Percentiles rank a stretch among this genome's conserved stretches.
phyloP scores from a whole-genome alignment of 2,888 invertebrate species.

The Rhagium mordax region DNA sequence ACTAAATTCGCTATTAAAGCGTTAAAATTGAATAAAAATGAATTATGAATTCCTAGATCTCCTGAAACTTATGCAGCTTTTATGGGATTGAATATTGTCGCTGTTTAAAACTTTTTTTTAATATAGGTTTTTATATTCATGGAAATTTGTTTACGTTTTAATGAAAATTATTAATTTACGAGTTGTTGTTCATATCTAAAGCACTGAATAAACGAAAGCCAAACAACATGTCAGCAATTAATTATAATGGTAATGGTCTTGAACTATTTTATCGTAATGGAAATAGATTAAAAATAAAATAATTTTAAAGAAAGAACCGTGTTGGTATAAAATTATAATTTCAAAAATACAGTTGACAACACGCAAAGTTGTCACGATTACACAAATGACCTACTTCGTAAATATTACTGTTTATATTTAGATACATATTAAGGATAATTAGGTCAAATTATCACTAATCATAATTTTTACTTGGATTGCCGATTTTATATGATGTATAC shows the following conservation, averaged over 20 bases:
- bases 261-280: neutral
- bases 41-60: too few relatives aligned
- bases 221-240: too few relatives aligned
- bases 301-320: neutral
- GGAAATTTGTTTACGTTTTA: too few relatives aligned
- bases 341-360: neutral
- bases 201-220: too few relatives aligned
- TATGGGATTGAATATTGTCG: too few relatives aligned
- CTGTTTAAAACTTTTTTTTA: too few relatives aligned
- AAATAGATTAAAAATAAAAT: neutral
- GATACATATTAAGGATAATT: neutral
- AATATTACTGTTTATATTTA: neutral
- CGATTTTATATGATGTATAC: neutral
- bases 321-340: conserved; percentile 13
- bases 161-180: too few relatives aligned
- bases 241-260: neutral
- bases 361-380: conserved; percentile 6
- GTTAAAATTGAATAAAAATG: too few relatives aligned
- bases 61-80: too few relatives aligned
- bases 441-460: neutral
- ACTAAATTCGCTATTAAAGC: too few relatives aligned
- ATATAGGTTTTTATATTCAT: too few relatives aligned
- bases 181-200: too few relatives aligned
- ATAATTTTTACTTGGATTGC: neutral
- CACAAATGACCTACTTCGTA: conserved; percentile 10